phyloP scores from a whole-genome alignment of 2,888 invertebrate genomes.

The Scaptomyza cyrtandrae region DNA sequence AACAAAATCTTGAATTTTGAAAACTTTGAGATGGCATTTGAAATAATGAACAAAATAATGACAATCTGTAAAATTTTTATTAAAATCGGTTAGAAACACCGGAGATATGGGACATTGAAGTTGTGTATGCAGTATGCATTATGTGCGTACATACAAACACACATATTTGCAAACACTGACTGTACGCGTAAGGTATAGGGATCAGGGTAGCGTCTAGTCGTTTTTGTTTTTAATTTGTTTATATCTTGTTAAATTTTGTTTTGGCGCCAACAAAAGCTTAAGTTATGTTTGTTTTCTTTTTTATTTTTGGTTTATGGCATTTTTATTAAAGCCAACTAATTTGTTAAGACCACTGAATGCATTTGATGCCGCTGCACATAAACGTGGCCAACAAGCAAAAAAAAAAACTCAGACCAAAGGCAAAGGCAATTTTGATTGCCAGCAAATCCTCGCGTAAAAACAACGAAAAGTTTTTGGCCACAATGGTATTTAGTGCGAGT shows the following conservation, averaged over 20 bases:
- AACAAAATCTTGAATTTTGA: too few relatives aligned
- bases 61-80: too few relatives aligned
- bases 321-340: slow-evolving; percentile 57
- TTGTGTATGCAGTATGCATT: too few relatives aligned
- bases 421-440: slow-evolving; percentile 34
- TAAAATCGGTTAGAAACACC: too few relatives aligned
- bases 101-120: too few relatives aligned
- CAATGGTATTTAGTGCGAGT: slow-evolving; percentile 38
- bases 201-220: too few relatives aligned
- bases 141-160: too few relatives aligned
- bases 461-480: slow-evolving; percentile 57
- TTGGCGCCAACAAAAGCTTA: slow-evolving; percentile 52
- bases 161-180: too few relatives aligned
- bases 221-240: slow-evolving; percentile 42
- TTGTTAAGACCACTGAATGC: slow-evolving; percentile 43
- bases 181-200: too few relatives aligned
- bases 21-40: too few relatives aligned
- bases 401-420: slow-evolving; percentile 18
- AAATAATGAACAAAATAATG: too few relatives aligned
- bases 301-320: background rate
- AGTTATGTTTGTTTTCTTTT: slow-evolving; percentile 48
- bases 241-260: slow-evolving; percentile 31
- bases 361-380: slow-evolving; percentile 34
- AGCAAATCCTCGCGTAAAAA: slow-evolving; percentile 52
- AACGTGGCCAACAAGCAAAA: slow-evolving; percentile 9